Conservation (phyloP, 2,113 vertebrate genomes). For the Muscicapa adusta region DNA sequence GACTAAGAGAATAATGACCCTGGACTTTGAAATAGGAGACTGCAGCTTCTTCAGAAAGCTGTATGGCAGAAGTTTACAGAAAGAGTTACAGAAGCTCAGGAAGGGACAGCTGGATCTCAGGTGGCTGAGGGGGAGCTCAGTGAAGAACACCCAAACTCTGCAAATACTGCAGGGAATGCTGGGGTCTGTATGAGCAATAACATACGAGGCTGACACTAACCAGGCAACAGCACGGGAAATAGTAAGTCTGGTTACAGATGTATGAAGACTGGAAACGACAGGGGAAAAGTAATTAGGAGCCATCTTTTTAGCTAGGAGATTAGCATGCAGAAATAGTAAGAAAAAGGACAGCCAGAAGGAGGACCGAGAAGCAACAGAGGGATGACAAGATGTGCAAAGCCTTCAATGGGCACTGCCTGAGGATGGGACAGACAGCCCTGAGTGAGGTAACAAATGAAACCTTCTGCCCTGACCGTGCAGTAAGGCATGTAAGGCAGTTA, state of each 20-base stretch:
- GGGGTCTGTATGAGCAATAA: not conserved
- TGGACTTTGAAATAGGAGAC: not conserved
- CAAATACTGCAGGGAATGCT: not conserved
- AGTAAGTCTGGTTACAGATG: not conserved
- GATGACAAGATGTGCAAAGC: not conserved
- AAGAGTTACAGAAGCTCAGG: not conserved
- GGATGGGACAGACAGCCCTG: rapidly evolving
- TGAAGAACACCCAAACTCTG: not conserved
- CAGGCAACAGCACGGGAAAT: not conserved
- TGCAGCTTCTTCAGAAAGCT: not conserved
- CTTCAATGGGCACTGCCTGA: not conserved
- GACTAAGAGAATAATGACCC: not conserved
- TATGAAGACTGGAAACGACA: not conserved
- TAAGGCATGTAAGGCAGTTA: no score
- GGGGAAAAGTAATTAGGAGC: not conserved
- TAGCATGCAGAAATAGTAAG: not conserved
- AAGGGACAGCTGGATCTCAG: not conserved
- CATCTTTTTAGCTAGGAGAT: not conserved
- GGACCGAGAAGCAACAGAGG: not conserved
- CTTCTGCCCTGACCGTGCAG: not conserved
- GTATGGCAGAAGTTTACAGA: not conserved
- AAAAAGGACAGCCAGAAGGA: not conserved
- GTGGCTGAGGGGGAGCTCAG: rapidly evolving
- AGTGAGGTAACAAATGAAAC: not conserved
- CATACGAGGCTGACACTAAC: not conserved